Percentiles rank a stretch among this genome's conserved stretches.
These are phyloP conservation scores for Probaryconus sp. DNA, from an alignment of 1,140 invertebrate genomes.

Conservation along the genomic window DNA sequence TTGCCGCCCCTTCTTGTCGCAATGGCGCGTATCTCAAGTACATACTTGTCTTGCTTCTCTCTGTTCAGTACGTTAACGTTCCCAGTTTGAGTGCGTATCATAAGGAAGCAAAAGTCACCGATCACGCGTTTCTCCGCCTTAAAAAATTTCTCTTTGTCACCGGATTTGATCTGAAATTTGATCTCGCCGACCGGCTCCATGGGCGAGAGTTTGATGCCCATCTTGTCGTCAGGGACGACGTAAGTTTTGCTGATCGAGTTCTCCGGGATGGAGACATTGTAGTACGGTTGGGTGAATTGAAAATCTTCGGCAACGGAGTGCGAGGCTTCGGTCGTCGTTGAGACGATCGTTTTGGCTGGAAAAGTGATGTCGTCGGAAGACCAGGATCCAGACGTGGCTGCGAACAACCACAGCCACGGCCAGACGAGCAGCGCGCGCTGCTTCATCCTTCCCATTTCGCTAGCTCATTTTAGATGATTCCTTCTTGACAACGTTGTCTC, in stretches of 20 bases:
- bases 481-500: slow-evolving; percentile 4
- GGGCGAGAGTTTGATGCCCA: slow-evolving; percentile 82
- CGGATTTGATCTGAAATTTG: slow-evolving; percentile 88
- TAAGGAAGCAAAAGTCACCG: slow-evolving; percentile 95
- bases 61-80: slow-evolving; percentile 92
- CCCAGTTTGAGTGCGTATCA: slow-evolving; percentile 90
- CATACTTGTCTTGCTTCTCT: slow-evolving; percentile 91
- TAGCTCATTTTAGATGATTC: slow-evolving; percentile 72
- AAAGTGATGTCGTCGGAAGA: slow-evolving; percentile 62
- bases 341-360: slow-evolving; percentile 47
- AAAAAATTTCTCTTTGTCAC: slow-evolving; percentile 94
- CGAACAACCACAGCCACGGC: slow-evolving; percentile 74
- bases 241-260: slow-evolving; percentile 93
- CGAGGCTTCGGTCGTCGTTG: slow-evolving; percentile 45
- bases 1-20: slow-evolving; percentile 81
- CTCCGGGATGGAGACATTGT: slow-evolving; percentile 95
- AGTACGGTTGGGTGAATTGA: slow-evolving; percentile 85
- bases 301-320: slow-evolving; percentile 74
- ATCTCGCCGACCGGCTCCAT: slow-evolving; percentile 82
- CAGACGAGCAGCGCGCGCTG: slow-evolving; percentile 71
- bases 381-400: slow-evolving; percentile 68
- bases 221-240: slow-evolving; percentile 81
- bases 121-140: slow-evolving; percentile 92
- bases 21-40: slow-evolving; percentile 88
- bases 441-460: slow-evolving; percentile 74